Evolutionary conservation across 2,797 vertebrate genomes (phyloP).

Genomic region (Meda fulgida): DNA sequence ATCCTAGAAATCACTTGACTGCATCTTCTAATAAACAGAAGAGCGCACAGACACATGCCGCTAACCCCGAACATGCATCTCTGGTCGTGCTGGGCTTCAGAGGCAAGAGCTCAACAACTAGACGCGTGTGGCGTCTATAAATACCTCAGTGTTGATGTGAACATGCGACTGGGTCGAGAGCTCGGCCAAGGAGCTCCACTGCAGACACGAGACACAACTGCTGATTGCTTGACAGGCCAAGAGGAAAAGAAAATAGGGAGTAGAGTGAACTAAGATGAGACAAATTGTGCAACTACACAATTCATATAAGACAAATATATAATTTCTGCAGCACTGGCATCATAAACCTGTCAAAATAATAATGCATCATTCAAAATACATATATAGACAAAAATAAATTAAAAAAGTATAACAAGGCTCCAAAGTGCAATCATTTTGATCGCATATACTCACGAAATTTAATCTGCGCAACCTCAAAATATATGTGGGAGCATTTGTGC

Average conservation of each 20-base stretch:
- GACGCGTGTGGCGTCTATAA: constrained; percentile 55
- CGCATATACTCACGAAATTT: too few relatives aligned
- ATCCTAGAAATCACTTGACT: neutral
- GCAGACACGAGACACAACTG: constrained; percentile 6
- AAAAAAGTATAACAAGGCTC: too few relatives aligned
- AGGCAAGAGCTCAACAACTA: constrained; percentile 44
- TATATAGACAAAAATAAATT: too few relatives aligned
- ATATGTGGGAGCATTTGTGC: too few relatives aligned
- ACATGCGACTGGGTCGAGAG: constrained; percentile 19
- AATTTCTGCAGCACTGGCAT: neutral
- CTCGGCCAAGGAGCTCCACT: constrained; percentile 15
- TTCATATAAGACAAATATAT: neutral
- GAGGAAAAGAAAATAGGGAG: neutral
- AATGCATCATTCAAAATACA: too few relatives aligned
- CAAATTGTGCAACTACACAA: neutral
- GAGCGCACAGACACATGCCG: constrained; percentile 31
- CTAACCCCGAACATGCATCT: neutral
- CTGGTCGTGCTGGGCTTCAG: constrained; percentile 21
- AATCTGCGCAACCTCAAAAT: too few relatives aligned
- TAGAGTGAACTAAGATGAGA: neutral
- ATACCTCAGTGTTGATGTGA: constrained; percentile 29
- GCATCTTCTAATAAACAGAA: constrained; percentile 27
- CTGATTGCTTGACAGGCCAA: constrained; percentile 33
- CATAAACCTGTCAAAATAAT: neutral
- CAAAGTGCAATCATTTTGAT: too few relatives aligned